Percentiles rank a stretch among this genome's conserved stretches.
Conservation (phyloP, 2,113 vertebrate genomes). For the Anguilla japonica region DNA sequence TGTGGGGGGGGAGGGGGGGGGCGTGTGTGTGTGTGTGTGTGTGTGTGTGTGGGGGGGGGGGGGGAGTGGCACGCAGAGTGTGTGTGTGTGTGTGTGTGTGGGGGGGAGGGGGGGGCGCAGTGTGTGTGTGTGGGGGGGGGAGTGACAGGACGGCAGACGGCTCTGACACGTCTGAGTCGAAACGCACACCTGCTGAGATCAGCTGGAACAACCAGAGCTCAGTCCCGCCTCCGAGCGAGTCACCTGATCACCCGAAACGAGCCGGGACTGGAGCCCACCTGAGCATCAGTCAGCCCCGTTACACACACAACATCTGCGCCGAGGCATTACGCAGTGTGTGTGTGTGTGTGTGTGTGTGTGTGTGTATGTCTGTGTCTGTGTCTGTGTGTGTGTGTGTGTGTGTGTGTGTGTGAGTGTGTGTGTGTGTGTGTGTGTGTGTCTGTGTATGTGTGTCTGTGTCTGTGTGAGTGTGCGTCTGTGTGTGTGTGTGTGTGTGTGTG, state of each 20-base stretch:
- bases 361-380: too few relatives aligned
- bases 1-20: not conserved
- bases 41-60: not conserved
- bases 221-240: not conserved
- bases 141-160: slow-evolving; percentile 33
- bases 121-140: not conserved
- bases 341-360: too few relatives aligned
- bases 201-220: slow-evolving; percentile 40
- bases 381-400: too few relatives aligned
- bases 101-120: too few relatives aligned
- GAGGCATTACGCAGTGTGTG: not conserved
- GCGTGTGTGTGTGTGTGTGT: too few relatives aligned
- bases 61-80: too few relatives aligned
- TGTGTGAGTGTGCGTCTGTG: too few relatives aligned
- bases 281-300: not conserved
- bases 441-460: too few relatives aligned
- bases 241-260: not conserved
- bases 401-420: too few relatives aligned
- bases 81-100: too few relatives aligned
- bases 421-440: too few relatives aligned
- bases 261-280: not conserved
- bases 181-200: slow-evolving; percentile 52
- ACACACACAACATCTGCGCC: not conserved
- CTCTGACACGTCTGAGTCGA: slow-evolving; percentile 38
- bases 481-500: too few relatives aligned